phyloP scores from a whole-genome alignment of 1,140 invertebrate genomes.

The Aphaenogaster ashmeadi region DNA sequence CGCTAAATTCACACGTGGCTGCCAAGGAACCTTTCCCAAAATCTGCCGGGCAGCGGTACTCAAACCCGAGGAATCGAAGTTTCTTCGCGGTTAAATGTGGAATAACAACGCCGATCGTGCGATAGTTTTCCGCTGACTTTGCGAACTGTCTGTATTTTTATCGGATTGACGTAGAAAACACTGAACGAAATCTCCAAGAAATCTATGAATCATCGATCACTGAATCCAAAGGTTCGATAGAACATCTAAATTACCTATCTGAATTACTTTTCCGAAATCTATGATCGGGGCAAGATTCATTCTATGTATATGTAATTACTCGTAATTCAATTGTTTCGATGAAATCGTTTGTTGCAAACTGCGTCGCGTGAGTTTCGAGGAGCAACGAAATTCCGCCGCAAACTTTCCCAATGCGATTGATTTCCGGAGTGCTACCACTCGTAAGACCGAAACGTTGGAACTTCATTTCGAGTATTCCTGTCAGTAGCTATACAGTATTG shows the following conservation, averaged over 20 bases:
- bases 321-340: slow-evolving; percentile 5
- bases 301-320: background rate
- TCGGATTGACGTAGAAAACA: background rate
- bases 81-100: background rate
- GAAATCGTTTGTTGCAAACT: slow-evolving; percentile 29
- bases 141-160: background rate
- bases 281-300: background rate
- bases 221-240: background rate
- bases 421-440: slow-evolving; percentile 28
- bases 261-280: background rate
- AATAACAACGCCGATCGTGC: background rate
- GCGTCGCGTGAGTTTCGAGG: slow-evolving; percentile 31
- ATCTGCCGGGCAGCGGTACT: background rate
- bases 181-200: background rate
- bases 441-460: slow-evolving; percentile 44
- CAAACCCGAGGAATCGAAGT: background rate
- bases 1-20: slow-evolving; percentile 45
- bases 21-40: background rate
- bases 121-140: background rate
- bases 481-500: slow-evolving; percentile 20
- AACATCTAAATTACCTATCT: background rate
- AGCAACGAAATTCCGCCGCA: slow-evolving; percentile 32
- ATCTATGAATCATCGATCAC: background rate
- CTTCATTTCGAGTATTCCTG: slow-evolving; percentile 56
- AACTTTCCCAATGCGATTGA: slow-evolving; percentile 49